A percentile compares a stretch with the other conserved stretches of the same genome.
Evolutionary conservation across 2,888 invertebrate genomes (phyloP).

Genomic region (Microchrysa polita): DNA sequence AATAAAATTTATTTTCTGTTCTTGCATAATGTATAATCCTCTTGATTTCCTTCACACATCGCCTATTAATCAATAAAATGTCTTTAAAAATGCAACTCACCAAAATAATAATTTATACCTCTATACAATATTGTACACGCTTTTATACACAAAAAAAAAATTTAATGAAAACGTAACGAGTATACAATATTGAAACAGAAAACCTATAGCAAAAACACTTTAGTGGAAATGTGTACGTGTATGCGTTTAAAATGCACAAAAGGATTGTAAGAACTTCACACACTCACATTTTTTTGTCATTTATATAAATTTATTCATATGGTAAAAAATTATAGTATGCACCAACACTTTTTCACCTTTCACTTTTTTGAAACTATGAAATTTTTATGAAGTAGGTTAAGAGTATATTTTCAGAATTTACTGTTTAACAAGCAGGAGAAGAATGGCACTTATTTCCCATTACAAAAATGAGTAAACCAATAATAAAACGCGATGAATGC

Average conservation of each 20-base stretch:
- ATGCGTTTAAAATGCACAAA: conserved; percentile 25
- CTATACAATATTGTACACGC: conserved; percentile 8
- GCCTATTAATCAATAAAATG: conserved; percentile 13
- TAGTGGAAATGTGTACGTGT: conserved; percentile 16
- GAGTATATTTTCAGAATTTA: not conserved
- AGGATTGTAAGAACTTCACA: conserved; percentile 18
- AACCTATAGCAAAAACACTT: conserved; percentile 6
- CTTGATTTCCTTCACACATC: conserved; percentile 23
- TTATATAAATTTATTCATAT: conserved; percentile 4
- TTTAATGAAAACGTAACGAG: too few species aligned
- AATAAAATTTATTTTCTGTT: conserved; percentile 25
- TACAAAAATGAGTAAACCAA: too few species aligned
- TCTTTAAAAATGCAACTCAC: not conserved
- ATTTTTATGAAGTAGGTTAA: not conserved
- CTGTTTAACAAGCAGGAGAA: conserved; percentile 14
- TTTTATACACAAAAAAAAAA: conserved; percentile 2
- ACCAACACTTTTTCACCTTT: conserved; percentile 10
- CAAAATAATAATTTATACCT: not conserved
- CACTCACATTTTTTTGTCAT: not conserved
- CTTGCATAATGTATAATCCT: not conserved
- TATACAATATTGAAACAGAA: not conserved
- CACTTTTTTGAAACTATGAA: conserved; percentile 4
- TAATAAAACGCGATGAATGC: too few species aligned
- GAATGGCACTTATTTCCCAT: conserved; percentile 4
- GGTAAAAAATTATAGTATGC: not conserved